phyloP scores from a whole-genome alignment of 2,113 vertebrate genomes.

The Meleagris gallopavo region DNA sequence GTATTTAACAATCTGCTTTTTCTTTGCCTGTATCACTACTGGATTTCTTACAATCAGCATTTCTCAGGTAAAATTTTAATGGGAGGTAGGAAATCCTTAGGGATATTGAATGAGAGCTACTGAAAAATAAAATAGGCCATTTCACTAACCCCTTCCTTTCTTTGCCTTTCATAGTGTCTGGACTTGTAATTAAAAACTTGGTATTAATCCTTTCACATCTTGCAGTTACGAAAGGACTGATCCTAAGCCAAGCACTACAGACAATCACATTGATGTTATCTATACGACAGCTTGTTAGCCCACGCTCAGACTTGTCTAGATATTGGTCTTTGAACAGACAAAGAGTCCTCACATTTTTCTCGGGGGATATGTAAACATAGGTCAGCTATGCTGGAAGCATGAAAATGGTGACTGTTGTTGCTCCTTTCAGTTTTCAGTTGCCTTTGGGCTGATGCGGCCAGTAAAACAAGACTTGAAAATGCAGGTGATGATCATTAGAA shows the following conservation, averaged over 20 bases:
- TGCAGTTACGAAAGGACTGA: not conserved
- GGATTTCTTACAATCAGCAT: conserved; percentile 58
- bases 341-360: not conserved
- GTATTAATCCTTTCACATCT: not conserved
- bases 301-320: not conserved
- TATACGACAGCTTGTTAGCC: not conserved
- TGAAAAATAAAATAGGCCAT: conserved; percentile 54
- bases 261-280: not conserved
- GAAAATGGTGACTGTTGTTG: not conserved
- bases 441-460: not conserved
- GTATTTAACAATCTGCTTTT: conserved; percentile 55
- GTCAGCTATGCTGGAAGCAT: not conserved
- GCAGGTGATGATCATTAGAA: not conserved
- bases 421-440: not conserved
- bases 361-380: not conserved
- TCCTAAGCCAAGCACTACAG: not conserved
- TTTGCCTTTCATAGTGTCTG: not conserved
- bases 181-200: not conserved
- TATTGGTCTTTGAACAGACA: not conserved
- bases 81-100: conserved; percentile 46
- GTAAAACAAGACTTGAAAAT: conserved; percentile 31
- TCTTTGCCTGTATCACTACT: not conserved
- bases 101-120: conserved; percentile 23
- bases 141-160: conserved; percentile 51
- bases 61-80: conserved; percentile 59